These are phyloP conservation scores for Otolemur garnettii DNA, from an alignment of 2,113 vertebrate species.

Conservation along the genomic window DNA sequence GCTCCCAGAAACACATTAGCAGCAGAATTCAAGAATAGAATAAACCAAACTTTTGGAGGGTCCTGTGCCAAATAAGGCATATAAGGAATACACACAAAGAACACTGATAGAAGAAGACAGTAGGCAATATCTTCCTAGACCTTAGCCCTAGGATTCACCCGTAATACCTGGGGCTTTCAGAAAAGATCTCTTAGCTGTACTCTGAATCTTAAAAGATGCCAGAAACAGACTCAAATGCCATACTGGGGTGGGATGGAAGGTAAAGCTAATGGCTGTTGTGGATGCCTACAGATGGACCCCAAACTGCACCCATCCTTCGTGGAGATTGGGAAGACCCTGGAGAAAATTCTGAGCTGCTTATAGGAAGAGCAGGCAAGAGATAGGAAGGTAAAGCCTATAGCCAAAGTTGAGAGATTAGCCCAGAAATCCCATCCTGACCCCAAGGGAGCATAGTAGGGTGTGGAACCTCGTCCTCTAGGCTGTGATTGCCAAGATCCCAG, in stretches of 20 bases:
- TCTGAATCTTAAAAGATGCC: constrained; percentile 49
- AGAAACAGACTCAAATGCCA: constrained; percentile 59
- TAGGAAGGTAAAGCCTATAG: constrained; percentile 86
- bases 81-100: constrained; percentile 21
- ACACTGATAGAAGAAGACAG: neutral
- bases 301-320: constrained; percentile 95
- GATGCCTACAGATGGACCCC: constrained; percentile 94
- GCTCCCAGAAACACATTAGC: neutral
- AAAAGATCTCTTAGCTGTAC: constrained; percentile 28
- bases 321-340: constrained; percentile 93
- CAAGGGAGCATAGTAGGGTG: neutral
- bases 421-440: neutral
- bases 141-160: neutral
- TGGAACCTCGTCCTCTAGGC: neutral
- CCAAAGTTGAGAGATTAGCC: constrained; percentile 89
- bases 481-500: neutral
- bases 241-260: neutral
- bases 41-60: neutral
- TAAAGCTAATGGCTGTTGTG: constrained; percentile 66
- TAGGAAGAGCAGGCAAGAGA: constrained; percentile 91
- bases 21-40: constrained; percentile 41
- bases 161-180: neutral
- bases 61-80: neutral
- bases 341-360: constrained; percentile 90
- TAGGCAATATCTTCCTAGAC: constrained; percentile 16